Percentiles rank a stretch among this genome's conserved stretches.
Evolutionary conservation across 2,888 invertebrate species (phyloP).

Genomic region (Trimorus sp.): DNA sequence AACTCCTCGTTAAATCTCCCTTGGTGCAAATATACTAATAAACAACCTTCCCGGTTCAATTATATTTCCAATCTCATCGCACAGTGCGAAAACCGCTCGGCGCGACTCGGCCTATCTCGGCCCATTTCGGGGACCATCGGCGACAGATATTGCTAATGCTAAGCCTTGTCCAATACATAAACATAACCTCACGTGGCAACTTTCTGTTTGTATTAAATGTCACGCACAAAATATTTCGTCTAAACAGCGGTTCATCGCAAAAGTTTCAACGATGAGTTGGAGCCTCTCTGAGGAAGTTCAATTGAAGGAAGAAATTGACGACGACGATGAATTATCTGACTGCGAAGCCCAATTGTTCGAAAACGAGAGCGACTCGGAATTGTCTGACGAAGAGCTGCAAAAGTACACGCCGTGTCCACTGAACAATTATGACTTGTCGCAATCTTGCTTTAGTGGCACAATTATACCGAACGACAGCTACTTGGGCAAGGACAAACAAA

Average conservation of each 20-base stretch:
- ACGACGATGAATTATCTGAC: slow-evolving; percentile 46
- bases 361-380: slow-evolving; percentile 40
- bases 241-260: background rate
- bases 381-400: slow-evolving; percentile 42
- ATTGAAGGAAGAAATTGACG: slow-evolving; percentile 43
- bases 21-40: no score
- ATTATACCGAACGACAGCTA: slow-evolving; percentile 6
- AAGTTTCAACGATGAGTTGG: slow-evolving; percentile 39
- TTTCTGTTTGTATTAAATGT: background rate
- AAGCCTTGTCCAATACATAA: slow-evolving; percentile 2
- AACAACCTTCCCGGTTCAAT: no score
- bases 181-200: background rate
- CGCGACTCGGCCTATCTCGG: no score
- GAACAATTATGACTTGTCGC: slow-evolving; percentile 8
- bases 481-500: slow-evolving; percentile 47
- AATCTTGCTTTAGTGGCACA: slow-evolving; percentile 2
- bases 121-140: no score
- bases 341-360: slow-evolving; percentile 37
- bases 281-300: slow-evolving; percentile 27
- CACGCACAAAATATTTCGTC: background rate
- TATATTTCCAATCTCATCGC: no score
- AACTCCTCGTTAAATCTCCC: no score
- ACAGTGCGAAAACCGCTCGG: no score
- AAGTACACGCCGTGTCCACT: slow-evolving; percentile 17
- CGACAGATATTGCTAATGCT: no score